Base-by-base conservation (phyloP, 1,140 invertebrate species). In the Diabrotica undecimpunctata region DNA sequence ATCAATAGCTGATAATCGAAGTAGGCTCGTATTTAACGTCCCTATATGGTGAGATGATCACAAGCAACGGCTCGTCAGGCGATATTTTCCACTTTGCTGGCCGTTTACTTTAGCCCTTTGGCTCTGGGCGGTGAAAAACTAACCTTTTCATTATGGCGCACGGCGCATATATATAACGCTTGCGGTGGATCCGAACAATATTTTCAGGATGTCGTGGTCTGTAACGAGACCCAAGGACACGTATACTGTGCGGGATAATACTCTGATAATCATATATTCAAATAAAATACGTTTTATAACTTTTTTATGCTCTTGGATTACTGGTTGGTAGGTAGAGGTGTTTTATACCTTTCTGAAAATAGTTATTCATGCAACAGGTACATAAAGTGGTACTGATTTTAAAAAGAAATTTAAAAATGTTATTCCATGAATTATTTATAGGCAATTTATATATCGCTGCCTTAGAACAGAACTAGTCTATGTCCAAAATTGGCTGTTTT, bases 81-180 rank as follows among this genome's bases (percentile, higher is more conserved):
- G 55, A 57, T 57, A 37, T 57, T 46, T 57, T 57, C 55, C 55
- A 57, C 55, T 57, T 57, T 37, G 12, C 55, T 57, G 55, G 55
- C 12, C 37, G 36, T 57, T 57, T 57, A 57, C 12, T 37, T 25
- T 37, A 57, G 12, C 55, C 55, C 55, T 57, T 57, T 57, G 55
- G 25, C 55, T 37, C 35, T 57, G 37, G 41, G 35, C 12, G 55
- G 37, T 57, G 36, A 57, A 57, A 57, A 57, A 57, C 55, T 38
- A 57, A 57, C 55, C 55, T 57, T 57, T 37, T 37, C 55, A 57
- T 25, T 46, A 46, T 6, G n/a, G 41, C 41, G 41, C 8, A 46
- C 41, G n/a, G n/a, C 41, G 41, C 41, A n/a, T 46, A 46, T 25
- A 46, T 46, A 46, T 46, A 46, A 10, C 41, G 41, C 3, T n/a